phyloP scores from a whole-genome alignment of 2,113 vertebrate genomes.

The Heliornis fulica region DNA sequence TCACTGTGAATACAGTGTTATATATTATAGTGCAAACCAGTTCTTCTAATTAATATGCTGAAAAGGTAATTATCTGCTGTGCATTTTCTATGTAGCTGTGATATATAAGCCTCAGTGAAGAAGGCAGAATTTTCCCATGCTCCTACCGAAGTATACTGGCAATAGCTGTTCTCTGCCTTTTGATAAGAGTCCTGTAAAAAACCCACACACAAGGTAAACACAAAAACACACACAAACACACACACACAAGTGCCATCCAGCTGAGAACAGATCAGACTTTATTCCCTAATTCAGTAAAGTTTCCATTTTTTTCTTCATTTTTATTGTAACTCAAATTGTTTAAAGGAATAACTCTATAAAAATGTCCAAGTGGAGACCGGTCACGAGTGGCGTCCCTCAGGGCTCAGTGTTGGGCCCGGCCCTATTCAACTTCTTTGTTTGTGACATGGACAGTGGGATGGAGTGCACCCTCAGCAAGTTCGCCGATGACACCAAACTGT shows the following conservation, averaged over 20 bases:
- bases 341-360: not conserved
- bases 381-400: too few relatives aligned
- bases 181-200: not conserved
- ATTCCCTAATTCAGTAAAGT: not conserved
- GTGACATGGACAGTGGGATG: too few relatives aligned
- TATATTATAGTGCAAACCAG: not conserved
- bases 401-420: too few relatives aligned
- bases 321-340: not conserved
- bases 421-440: too few relatives aligned
- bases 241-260: fast-evolving
- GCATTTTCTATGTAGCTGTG: not conserved
- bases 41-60: not conserved
- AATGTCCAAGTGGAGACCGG: too few relatives aligned
- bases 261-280: not conserved
- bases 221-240: fast-evolving
- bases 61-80: not conserved
- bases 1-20: not conserved
- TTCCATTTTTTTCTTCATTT: not conserved
- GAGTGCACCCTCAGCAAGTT: too few relatives aligned
- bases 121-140: not conserved
- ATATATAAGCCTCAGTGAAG: not conserved
- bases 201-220: fast-evolving
- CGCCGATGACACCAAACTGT: too few relatives aligned
- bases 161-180: not conserved
- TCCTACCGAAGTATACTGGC: not conserved